Percentiles rank a stretch among this genome's conserved stretches.
Evolutionary conservation across 2,888 invertebrate species (phyloP).

Genomic region (Pachliopta kotzebuea): DNA sequence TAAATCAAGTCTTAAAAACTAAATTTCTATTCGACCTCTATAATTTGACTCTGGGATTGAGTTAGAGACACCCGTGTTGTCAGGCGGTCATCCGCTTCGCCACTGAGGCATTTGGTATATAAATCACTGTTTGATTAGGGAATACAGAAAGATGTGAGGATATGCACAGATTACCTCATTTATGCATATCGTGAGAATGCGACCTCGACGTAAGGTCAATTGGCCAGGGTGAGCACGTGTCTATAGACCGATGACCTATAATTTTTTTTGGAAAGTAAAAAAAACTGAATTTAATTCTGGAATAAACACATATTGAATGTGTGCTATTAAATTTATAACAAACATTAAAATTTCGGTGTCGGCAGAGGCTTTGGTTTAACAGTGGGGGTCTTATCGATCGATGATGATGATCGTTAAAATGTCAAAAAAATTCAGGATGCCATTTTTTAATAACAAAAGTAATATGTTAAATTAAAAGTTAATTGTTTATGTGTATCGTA

Average conservation of each 20-base stretch:
- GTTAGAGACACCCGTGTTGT: too few relatives aligned
- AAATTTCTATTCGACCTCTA: too few relatives aligned
- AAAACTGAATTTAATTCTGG: too few relatives aligned
- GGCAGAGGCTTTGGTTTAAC: too few relatives aligned
- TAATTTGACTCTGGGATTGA: too few relatives aligned
- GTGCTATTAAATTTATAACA: not conserved
- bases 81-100: too few relatives aligned
- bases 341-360: too few relatives aligned
- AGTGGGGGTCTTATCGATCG: too few relatives aligned
- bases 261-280: conserved; percentile 4
- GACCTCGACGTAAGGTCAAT: conserved; percentile 29
- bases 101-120: not conserved
- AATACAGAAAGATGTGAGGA: conserved; percentile 11
- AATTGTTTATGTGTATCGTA: conserved; percentile 19
- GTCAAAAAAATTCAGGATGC: not conserved
- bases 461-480: conserved; percentile 11
- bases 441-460: not conserved
- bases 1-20: too few relatives aligned
- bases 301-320: too few relatives aligned
- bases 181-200: conserved; percentile 28
- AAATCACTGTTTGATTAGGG: not conserved
- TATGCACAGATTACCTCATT: conserved; percentile 29
- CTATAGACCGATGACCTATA: conserved; percentile 29
- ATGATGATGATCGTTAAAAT: too few relatives aligned
- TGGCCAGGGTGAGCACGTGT: conserved; percentile 29